Evolutionary conservation across 2,113 vertebrate genomes (phyloP).

Genomic region (Pristiophorus japonicus): DNA sequence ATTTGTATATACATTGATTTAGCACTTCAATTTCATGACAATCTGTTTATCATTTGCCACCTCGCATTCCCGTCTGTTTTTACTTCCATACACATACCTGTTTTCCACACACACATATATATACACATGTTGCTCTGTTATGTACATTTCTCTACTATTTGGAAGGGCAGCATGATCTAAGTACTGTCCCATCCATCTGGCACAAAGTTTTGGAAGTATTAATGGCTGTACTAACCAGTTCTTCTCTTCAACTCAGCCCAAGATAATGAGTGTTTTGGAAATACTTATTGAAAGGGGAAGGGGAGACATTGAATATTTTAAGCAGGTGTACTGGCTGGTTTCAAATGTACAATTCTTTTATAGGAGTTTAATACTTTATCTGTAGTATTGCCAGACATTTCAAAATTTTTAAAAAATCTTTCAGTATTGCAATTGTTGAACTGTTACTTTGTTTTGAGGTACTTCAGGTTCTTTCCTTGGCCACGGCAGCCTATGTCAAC

Average conservation of each 20-base stretch:
- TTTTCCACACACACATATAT: neutral
- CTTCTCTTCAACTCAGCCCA: neutral
- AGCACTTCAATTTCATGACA: neutral
- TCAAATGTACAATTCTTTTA: too few relatives aligned
- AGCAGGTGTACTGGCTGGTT: too few relatives aligned
- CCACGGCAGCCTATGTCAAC: too few relatives aligned
- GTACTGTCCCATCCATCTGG: neutral
- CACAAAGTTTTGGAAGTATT: neutral
- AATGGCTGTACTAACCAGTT: neutral
- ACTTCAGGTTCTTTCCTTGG: neutral
- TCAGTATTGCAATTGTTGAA: neutral
- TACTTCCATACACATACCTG: neutral
- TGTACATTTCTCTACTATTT: neutral
- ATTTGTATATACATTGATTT: neutral
- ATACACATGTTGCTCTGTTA: neutral
- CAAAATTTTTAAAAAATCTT: too few relatives aligned
- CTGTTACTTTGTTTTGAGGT: neutral
- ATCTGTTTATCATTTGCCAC: neutral
- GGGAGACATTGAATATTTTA: too few relatives aligned
- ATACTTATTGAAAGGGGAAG: too few relatives aligned
- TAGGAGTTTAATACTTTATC: too few relatives aligned
- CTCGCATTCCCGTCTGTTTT: neutral
- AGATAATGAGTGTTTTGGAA: neutral
- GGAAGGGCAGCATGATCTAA: neutral
- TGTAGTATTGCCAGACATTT: too few relatives aligned